Evolutionary conservation across 2,888 invertebrate genomes (phyloP).

Genomic region (Hirudinaria manillensis): DNA sequence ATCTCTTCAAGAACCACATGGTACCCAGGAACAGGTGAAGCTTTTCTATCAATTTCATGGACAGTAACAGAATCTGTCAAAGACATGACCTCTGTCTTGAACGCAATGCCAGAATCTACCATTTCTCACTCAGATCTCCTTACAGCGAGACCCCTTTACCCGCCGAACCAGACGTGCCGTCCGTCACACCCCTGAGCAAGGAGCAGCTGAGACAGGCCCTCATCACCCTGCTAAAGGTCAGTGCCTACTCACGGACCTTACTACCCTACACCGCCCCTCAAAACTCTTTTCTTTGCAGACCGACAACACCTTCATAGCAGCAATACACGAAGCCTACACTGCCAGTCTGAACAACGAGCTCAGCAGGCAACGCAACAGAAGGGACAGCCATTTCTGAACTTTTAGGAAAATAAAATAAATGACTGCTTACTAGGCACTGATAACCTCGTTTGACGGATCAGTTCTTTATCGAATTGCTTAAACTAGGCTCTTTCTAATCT

Average conservation of each 20-base stretch:
- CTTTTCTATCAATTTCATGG: no score
- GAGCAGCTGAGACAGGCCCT: conserved; percentile 84
- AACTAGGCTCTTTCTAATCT: no score
- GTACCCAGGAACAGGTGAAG: no score
- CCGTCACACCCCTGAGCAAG: conserved; percentile 70
- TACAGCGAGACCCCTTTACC: not conserved
- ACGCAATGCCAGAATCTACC: not conserved
- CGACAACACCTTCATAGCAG: conserved; percentile 79
- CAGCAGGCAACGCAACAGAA: conserved; percentile 6
- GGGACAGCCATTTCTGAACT: no score
- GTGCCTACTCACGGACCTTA: not conserved
- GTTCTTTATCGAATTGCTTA: no score
- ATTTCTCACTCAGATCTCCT: not conserved
- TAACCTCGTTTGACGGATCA: no score
- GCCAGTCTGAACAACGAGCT: conserved; percentile 56
- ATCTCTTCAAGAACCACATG: no score
- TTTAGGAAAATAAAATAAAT: no score
- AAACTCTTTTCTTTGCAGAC: conserved; percentile 56
- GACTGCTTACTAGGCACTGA: no score
- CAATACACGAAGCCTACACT: conserved; percentile 84
- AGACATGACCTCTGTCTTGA: not conserved
- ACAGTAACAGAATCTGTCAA: no score
- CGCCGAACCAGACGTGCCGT: not conserved
- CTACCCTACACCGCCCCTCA: not conserved
- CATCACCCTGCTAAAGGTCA: conserved; percentile 69